phyloP scores from a whole-genome alignment of 2,888 invertebrate genomes.

The Drosophila birchii region DNA sequence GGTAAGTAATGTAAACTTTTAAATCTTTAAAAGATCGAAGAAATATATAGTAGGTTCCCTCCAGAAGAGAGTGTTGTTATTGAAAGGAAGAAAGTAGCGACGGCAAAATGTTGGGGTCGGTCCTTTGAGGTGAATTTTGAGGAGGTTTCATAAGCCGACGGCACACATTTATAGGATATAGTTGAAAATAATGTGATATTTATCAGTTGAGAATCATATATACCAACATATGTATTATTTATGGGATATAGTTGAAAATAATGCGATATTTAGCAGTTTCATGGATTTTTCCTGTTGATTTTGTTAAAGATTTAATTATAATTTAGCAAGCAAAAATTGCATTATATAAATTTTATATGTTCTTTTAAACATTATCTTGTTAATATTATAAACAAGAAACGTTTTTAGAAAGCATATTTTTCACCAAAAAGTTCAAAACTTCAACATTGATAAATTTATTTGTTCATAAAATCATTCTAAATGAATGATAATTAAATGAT shows the following conservation, averaged over 20 bases:
- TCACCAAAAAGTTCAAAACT: background rate
- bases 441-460: background rate
- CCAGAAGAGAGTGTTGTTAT: slow-evolving; percentile 33
- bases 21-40: background rate
- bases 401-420: background rate
- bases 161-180: background rate
- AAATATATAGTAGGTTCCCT: background rate
- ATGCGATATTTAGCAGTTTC: background rate
- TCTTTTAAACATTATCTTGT: background rate
- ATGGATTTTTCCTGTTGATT: background rate
- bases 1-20: slow-evolving; percentile 81
- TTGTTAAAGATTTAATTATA: background rate
- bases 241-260: background rate
- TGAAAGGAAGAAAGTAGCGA: slow-evolving; percentile 4
- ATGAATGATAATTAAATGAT: background rate
- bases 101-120: slow-evolving; percentile 6
- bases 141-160: slow-evolving; percentile 20
- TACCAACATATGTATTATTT: background rate
- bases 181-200: background rate
- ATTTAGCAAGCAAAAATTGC: background rate
- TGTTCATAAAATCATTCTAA: background rate
- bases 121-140: background rate
- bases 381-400: background rate
- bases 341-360: background rate
- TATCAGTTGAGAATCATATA: background rate